Evolutionary conservation across 2,113 vertebrate genomes (phyloP).

Genomic region (Phalacrocorax pelagicus): DNA sequence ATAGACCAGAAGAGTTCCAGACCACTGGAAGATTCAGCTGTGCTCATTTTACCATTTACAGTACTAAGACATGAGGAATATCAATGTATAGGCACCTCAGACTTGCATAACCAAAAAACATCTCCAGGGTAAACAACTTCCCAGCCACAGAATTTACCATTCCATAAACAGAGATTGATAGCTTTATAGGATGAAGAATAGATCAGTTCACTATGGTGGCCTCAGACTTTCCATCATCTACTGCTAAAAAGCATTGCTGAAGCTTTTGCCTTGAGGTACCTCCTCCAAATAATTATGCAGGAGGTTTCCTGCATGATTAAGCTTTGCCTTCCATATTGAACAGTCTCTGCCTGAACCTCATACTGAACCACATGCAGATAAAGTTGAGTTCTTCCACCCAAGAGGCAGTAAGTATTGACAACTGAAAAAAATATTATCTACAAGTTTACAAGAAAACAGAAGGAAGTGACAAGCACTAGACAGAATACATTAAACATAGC

Average conservation of each 20-base stretch:
- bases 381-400: neutral
- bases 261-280: neutral
- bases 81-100: neutral
- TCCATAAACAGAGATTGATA: neutral
- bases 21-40: neutral
- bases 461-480: neutral
- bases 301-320: neutral
- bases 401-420: neutral
- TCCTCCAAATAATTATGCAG: neutral
- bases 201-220: neutral
- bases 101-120: neutral
- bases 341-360: neutral
- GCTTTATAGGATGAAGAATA: neutral
- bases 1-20: neutral
- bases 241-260: neutral
- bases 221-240: neutral
- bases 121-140: neutral
- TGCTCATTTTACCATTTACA: neutral
- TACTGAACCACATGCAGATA: neutral
- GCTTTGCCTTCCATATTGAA: neutral
- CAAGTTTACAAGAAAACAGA: neutral
- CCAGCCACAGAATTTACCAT: neutral
- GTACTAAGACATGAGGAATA: neutral
- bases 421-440: too few relatives aligned
- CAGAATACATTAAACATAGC: neutral